Evolutionary conservation across 2,797 vertebrate species (phyloP).

Genomic region (Sphenopsis melanotis): DNA sequence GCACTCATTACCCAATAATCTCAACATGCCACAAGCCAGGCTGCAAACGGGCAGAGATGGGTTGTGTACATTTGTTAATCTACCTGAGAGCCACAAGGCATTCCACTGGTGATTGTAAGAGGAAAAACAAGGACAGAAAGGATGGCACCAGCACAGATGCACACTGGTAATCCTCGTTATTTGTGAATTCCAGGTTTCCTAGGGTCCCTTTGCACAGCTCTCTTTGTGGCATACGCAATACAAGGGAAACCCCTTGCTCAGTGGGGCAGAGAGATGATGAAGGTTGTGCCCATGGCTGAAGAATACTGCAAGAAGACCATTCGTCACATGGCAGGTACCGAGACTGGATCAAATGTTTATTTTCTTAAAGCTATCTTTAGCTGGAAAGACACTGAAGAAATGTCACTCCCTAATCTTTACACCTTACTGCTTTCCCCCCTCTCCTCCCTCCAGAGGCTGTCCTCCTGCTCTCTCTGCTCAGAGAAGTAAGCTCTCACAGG

Average conservation of each 20-base stretch:
- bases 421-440: not conserved
- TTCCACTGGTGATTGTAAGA: not conserved
- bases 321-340: constrained; percentile 91
- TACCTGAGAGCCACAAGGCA: not conserved
- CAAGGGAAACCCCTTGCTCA: constrained; percentile 87
- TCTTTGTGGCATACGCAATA: constrained; percentile 90
- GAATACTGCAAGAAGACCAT: constrained; percentile 95
- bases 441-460: not conserved
- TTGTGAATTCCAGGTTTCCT: constrained; percentile 85
- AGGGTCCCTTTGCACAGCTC: constrained; percentile 90
- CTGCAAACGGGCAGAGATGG: not conserved
- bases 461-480: not conserved
- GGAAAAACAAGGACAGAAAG: not conserved
- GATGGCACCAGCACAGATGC: not conserved
- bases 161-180: not conserved
- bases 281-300: constrained; percentile 85
- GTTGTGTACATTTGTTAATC: not conserved
- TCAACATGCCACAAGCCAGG: not conserved
- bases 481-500: not conserved
- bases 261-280: constrained; percentile 94
- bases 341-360: not conserved
- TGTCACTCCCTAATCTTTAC: not conserved
- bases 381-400: not conserved
- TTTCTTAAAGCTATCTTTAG: not conserved
- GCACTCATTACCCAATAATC: not conserved